These are phyloP conservation scores for Drosophila leonis DNA, from an alignment of 2,888 invertebrate genomes.

Conservation along the genomic window DNA sequence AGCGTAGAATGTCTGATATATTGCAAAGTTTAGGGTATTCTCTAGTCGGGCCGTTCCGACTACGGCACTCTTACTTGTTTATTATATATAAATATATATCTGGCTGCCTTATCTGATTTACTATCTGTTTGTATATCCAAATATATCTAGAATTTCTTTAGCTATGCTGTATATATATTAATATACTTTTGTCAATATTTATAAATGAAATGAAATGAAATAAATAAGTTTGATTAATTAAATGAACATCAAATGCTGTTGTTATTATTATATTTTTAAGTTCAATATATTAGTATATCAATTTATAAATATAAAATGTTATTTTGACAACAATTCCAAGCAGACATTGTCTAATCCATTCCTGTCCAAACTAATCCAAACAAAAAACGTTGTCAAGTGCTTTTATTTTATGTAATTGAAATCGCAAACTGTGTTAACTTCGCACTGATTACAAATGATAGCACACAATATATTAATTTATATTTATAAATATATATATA, in stretches of 20 bases:
- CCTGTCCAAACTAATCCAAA: not conserved
- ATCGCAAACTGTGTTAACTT: slow-evolving; percentile 2
- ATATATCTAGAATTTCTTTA: not conserved
- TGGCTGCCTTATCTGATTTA: not conserved
- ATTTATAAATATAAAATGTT: not conserved
- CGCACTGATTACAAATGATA: slow-evolving; percentile 10
- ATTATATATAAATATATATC: not conserved
- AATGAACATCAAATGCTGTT: not conserved
- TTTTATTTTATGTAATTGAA: slow-evolving; percentile 8
- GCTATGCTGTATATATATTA: not conserved
- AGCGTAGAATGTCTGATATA: too few relatives aligned
- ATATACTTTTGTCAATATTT: not conserved
- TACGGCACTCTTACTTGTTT: too few relatives aligned
- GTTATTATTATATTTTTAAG: not conserved
- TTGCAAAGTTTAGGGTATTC: too few relatives aligned
- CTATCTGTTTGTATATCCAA: not conserved
- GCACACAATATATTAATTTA: slow-evolving; percentile 29
- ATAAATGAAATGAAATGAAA: not conserved
- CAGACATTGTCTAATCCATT: not conserved
- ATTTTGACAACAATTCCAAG: not conserved
- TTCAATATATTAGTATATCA: not conserved
- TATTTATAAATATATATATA: not conserved
- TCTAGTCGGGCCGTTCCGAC: too few relatives aligned
- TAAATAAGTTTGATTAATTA: not conserved
- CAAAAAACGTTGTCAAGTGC: not conserved